Evolutionary conservation across 2,113 vertebrate species (phyloP), one percentile per base, ranked within the genome.

Genomic region (Taxidea taxus): DNA sequence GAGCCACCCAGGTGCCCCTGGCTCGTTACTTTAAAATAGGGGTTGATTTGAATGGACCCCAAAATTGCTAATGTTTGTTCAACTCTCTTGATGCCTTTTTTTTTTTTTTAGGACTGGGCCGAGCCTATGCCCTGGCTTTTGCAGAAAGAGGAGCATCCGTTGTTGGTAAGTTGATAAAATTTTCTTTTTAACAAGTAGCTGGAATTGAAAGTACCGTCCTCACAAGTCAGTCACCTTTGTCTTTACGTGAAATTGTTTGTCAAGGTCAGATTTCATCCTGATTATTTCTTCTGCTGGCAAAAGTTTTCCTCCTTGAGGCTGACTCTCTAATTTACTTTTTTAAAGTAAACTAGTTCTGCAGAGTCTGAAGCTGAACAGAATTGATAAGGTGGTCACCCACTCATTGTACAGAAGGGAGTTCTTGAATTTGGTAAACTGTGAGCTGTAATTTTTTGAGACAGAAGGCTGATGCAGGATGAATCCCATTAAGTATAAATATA

Each of bases 51-150:
- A 72, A 31, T 75, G 42, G 14, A 54, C 21, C 49, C 82, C 83
- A 4, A 68, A 74, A 90, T 44, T 56, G 34, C 44, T 86, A 44
- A 58, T 4, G 31, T 84, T 82, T 95, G 37, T 9, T 94, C 21
- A 81, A 54, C 49, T 80, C 77, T 88, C 9, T 97, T 97, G 16
- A 56, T 95, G 82, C 42, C 94, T 78, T 96, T 97, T 9, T 95
- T 92, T 96, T 95, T 27, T 21, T 74, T 81, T 64, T 98, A 99
- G 99, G 99, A 70, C 98, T 99, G 97, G 99, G 99, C 34, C 99
- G 98, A 98, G 99, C 99, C 51, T 99, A 99, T 98, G 99, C 99
- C 25, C 98, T 99, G 98, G 99, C 99, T 93, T 99, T 99, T 99
- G 99, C 99, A 42, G 99, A 99, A 98, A 99, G 99, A 99, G 99